phyloP scores from a whole-genome alignment of 2,113 vertebrate genomes.

The Micronycteris hirsuta region DNA sequence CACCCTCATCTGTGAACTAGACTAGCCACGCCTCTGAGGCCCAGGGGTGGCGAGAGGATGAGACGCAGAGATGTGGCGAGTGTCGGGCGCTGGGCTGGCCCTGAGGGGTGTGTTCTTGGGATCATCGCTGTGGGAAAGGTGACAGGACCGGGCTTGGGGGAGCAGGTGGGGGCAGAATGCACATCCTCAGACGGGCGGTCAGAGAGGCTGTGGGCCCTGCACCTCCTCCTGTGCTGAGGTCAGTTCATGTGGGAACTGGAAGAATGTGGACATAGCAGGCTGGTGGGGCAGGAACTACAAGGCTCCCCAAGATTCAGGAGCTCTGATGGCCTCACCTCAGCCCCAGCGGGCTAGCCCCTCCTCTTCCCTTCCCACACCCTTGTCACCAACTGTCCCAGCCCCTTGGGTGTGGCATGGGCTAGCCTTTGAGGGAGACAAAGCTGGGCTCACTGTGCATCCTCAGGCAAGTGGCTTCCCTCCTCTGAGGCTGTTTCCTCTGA shows the following conservation, averaged over 20 bases:
- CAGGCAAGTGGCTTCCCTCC: background rate
- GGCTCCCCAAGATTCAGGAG: background rate
- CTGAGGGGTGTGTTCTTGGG: background rate
- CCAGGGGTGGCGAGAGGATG: rapidly evolving
- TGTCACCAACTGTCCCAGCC: background rate
- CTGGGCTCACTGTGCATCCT: background rate
- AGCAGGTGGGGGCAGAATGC: background rate
- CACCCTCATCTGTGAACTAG: background rate
- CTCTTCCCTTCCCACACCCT: background rate
- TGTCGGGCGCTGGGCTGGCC: rapidly evolving
- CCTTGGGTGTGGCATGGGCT: background rate
- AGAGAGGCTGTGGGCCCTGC: background rate
- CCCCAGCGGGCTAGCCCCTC: background rate
- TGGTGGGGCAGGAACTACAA: background rate
- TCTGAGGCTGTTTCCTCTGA: background rate
- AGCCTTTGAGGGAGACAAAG: background rate
- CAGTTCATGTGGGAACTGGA: background rate
- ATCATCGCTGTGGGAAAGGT: background rate
- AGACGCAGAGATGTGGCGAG: rapidly evolving
- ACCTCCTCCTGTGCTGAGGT: background rate
- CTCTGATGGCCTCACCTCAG: background rate
- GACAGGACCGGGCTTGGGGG: background rate
- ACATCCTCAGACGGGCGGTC: background rate
- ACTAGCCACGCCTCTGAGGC: background rate
- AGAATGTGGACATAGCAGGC: background rate